phyloP scores from a whole-genome alignment of 1,140 invertebrate genomes.

The Atopsyche davidsoni region DNA sequence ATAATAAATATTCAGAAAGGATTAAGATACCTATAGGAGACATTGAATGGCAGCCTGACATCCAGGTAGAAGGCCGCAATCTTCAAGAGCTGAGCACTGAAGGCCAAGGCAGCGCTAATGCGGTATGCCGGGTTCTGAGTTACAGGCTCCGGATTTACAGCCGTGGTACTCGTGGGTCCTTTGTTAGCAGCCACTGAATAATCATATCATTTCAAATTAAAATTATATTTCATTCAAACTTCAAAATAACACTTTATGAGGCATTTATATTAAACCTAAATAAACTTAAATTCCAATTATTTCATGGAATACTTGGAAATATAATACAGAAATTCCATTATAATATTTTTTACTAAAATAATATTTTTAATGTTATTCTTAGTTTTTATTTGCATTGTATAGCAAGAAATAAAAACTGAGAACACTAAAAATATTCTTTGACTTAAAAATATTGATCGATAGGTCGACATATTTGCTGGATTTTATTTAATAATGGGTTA shows the following conservation, averaged over 20 bases:
- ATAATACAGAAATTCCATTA: background rate
- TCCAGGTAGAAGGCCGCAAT: constrained; percentile 73
- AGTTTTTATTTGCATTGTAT: too few relatives aligned
- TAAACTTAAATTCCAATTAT: background rate
- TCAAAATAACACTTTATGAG: too few relatives aligned
- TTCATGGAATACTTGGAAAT: background rate
- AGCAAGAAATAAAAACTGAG: too few relatives aligned
- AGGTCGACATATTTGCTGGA: too few relatives aligned
- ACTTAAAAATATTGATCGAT: too few relatives aligned
- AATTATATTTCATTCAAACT: background rate
- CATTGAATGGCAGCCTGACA: constrained; percentile 65
- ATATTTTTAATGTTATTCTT: too few relatives aligned
- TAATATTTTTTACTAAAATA: too few relatives aligned
- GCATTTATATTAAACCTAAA: too few relatives aligned
- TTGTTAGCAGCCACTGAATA: constrained; percentile 34
- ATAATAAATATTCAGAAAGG: too few relatives aligned
- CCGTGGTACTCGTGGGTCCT: constrained; percentile 40
- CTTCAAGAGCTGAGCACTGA: constrained; percentile 75
- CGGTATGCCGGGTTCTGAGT: constrained; percentile 61
- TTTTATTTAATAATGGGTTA: too few relatives aligned
- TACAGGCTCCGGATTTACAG: constrained; percentile 39
- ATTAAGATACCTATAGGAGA: constrained; percentile 65
- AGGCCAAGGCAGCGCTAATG: constrained; percentile 71
- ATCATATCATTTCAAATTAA: constrained; percentile 41
- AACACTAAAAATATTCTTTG: too few relatives aligned